phyloP scores from a whole-genome alignment of 2,113 vertebrate genomes.

The Rhizomys pruinosus region DNA sequence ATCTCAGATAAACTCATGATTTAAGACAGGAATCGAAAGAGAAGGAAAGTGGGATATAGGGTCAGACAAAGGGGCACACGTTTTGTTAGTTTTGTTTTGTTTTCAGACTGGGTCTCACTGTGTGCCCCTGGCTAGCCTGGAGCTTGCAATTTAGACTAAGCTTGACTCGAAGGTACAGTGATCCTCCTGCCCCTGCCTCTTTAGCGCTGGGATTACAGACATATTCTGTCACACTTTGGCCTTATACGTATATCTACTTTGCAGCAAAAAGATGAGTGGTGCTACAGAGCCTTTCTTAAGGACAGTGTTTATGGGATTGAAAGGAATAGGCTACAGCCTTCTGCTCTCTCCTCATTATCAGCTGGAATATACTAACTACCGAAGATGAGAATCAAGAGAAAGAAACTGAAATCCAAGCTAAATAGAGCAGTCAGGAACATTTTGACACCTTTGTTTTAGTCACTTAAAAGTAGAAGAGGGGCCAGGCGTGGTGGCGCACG shows the following conservation, averaged over 20 bases:
- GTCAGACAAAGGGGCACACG: background rate
- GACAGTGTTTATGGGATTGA: too few species aligned
- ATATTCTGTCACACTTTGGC: background rate
- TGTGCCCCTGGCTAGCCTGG: background rate
- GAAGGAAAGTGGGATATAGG: background rate
- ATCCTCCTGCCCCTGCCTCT: background rate
- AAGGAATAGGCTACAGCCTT: background rate
- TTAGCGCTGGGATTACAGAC: background rate
- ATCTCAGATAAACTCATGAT: background rate
- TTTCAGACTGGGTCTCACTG: background rate
- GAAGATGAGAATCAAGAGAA: slow-evolving; percentile 37
- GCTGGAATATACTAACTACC: background rate
- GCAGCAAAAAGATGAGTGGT: background rate
- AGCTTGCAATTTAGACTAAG: background rate
- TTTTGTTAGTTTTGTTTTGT: background rate
- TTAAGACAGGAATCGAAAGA: slow-evolving; percentile 5
- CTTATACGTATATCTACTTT: background rate
- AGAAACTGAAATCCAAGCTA: background rate
- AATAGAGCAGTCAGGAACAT: background rate
- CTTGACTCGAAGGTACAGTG: background rate
- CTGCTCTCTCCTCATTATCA: background rate
- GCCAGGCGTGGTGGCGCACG: too few species aligned
- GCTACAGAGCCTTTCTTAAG: slow-evolving; percentile 1
- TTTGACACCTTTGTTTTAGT: background rate
- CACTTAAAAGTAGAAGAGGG: background rate